Evolutionary conservation across 2,113 vertebrate species (phyloP).

Genomic region (Melanerpes formicivorus): DNA sequence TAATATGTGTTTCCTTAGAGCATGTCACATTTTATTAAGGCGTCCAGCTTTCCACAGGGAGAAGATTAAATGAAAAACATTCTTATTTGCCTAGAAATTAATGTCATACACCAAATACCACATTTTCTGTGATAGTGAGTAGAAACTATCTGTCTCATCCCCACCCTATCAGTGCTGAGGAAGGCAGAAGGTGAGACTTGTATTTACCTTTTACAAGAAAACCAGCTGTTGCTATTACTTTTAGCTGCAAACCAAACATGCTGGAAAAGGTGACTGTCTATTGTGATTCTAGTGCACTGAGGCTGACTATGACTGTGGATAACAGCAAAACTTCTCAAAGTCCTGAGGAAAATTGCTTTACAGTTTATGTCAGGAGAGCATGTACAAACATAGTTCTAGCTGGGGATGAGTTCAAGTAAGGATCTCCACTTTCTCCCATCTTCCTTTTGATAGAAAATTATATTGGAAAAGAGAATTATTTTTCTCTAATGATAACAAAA

Average conservation of each 20-base stretch:
- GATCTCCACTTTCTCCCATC: background rate
- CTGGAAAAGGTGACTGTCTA: conserved; percentile 27
- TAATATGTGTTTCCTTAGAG: background rate
- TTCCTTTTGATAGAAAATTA: background rate
- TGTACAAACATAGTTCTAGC: background rate
- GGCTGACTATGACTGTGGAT: background rate
- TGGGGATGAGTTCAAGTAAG: background rate
- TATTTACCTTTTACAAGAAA: conserved; percentile 31
- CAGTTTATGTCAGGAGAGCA: background rate
- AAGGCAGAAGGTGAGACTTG: conserved; percentile 15
- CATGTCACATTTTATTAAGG: conserved; percentile 1
- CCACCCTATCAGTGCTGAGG: background rate
- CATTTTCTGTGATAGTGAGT: conserved; percentile 41
- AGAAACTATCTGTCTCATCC: conserved; percentile 22
- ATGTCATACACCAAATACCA: conserved; percentile 1
- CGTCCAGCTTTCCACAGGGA: background rate
- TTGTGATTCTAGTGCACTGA: background rate
- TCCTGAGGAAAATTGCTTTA: background rate
- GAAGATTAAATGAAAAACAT: background rate
- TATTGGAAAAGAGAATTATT: background rate
- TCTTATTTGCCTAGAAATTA: conserved; percentile 34
- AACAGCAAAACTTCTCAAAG: conserved; percentile 1
- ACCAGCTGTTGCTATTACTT: conserved; percentile 29
- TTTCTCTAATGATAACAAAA: background rate
- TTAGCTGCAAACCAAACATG: conserved; percentile 32